phyloP scores from a whole-genome alignment of 2,888 invertebrate genomes.

The Neoscelio sp. region DNA sequence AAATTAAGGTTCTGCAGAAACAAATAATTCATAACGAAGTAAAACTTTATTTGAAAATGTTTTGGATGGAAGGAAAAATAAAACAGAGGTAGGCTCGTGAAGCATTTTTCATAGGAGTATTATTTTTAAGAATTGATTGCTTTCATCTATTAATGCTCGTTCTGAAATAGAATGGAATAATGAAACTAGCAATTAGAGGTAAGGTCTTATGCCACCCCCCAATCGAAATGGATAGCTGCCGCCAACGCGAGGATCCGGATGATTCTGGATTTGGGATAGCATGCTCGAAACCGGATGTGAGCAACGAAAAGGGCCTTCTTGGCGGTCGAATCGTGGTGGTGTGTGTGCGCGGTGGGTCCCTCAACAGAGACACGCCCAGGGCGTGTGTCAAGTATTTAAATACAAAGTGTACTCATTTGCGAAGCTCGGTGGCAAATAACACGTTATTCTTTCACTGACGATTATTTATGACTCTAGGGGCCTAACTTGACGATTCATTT shows the following conservation, averaged over 20 bases:
- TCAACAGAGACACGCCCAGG: conserved; percentile 78
- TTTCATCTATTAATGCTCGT: conserved; percentile 80
- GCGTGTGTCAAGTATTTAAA: conserved; percentile 82
- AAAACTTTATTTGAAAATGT: too few species aligned
- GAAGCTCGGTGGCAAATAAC: conserved; percentile 81
- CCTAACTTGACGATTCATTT: conserved; percentile 35
- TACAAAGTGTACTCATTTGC: conserved; percentile 82
- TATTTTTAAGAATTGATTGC: conserved; percentile 76
- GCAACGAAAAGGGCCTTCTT: conserved; percentile 60
- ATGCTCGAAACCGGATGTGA: conserved; percentile 25
- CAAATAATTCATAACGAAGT: too few species aligned
- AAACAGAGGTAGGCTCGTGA: conserved; percentile 11
- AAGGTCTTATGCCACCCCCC: conserved; percentile 68
- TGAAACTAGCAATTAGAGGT: conserved; percentile 79
- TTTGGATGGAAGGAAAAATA: conserved; percentile 12
- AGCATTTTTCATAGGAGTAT: conserved; percentile 41
- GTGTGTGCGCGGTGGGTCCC: conserved; percentile 65
- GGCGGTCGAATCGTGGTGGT: conserved; percentile 50
- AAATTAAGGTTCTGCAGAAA: too few species aligned
- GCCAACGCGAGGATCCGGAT: conserved; percentile 23
- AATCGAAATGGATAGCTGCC: conserved; percentile 53
- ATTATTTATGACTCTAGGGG: conserved; percentile 78
- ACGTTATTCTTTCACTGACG: conserved; percentile 78
- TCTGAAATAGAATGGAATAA: conserved; percentile 74
- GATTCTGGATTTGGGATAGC: conserved; percentile 34